A percentile compares a stretch with the other conserved stretches of the same genome.
Conservation (phyloP, 2,797 vertebrate genomes). For the Tachyglossus aculeatus region DNA sequence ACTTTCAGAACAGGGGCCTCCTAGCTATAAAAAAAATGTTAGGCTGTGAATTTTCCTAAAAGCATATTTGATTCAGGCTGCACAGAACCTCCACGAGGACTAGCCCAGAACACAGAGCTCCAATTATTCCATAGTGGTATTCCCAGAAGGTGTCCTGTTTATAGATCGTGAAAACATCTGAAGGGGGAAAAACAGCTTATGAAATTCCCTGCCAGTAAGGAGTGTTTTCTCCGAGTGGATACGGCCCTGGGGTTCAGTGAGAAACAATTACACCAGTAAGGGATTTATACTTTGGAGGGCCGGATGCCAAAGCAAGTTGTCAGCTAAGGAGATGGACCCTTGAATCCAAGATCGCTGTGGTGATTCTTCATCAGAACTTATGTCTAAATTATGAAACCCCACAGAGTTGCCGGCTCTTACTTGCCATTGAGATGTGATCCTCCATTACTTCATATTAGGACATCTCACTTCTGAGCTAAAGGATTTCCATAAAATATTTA, state of each 20-base stretch:
- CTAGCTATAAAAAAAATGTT: too few relatives aligned
- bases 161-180: not conserved
- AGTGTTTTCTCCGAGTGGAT: not conserved
- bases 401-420: not conserved
- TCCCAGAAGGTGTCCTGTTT: not conserved
- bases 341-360: slow-evolving; percentile 13
- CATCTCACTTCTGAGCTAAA: not conserved
- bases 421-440: not conserved
- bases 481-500: slow-evolving; percentile 2
- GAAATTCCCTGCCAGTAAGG: not conserved
- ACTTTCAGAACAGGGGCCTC: too few relatives aligned
- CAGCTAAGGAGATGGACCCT: slow-evolving; percentile 8
- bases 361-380: not conserved
- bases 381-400: slow-evolving; percentile 14
- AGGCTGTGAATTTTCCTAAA: not conserved
- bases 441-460: slow-evolving; percentile 1
- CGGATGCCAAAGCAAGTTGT: slow-evolving; percentile 11
- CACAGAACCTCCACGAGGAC: not conserved
- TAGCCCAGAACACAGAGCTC: not conserved
- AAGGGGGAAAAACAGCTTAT: not conserved
- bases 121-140: not conserved
- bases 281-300: not conserved
- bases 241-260: not conserved
- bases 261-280: slow-evolving; percentile 36
- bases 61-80: not conserved